Base-by-base conservation (phyloP, 2,888 invertebrate genomes). In the Acholoe squamosa region DNA sequence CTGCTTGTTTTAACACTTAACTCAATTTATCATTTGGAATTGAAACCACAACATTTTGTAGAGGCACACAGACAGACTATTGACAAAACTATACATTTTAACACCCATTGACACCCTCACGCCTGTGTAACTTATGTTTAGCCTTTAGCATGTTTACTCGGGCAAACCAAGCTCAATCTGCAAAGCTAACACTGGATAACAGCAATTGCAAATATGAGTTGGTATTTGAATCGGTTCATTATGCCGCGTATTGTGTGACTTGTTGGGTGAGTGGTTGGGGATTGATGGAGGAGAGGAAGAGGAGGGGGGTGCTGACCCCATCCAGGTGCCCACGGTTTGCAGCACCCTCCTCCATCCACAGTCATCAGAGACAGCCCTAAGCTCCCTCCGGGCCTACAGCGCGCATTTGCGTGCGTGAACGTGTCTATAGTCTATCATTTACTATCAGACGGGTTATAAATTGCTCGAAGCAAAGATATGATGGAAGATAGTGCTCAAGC, bases 201-300 rank as follows among this genome's bases (percentile, higher is more conserved):
- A 61, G 61, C 25, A n/a, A 28, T 28, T 25, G 31, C 25, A 71
- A 71, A 71, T 71, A 28, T 25, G 71, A 25, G 19, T 71, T 28
- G 71, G 28, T 71, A 71, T 71, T 71, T 71, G 28, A 28, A 71
- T 71, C 31, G 71, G 31, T 25, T 71, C n/a, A 71, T 28, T 28
- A 25, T 71, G 31, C 14, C 14, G 43, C 43, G 43, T 25, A 28
- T 71, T 71, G 71, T 71, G 71, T 71, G 71, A 71, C 71, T 76
- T 76, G 76, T 25, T 61, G 61, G 76, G 76, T 14, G 31, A 76
- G 84, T 33, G n/a, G 43, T 43, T 43, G 84, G 34, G 34, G 84
- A 84, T n/a, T 12, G 84, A 52, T 34, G 84, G 51, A 25, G 84
- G 84, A 34, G 31, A 19, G 25, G 56, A 25, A 28, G 56, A 86